Base-by-base conservation (phyloP, 1,140 invertebrate genomes). In the Bombus picipes region DNA sequence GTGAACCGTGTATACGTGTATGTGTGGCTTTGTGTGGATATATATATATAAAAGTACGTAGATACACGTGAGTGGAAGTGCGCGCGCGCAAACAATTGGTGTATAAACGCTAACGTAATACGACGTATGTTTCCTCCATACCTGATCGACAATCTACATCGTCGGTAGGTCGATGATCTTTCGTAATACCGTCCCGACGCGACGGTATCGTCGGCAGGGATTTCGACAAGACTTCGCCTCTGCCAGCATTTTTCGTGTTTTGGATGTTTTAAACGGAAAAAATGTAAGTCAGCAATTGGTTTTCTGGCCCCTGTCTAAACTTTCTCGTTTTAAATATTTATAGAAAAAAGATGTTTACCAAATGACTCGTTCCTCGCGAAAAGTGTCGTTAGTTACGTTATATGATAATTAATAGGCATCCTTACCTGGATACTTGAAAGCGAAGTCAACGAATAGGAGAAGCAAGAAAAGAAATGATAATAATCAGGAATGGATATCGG, bases 181-280 rank as follows among this genome's bases (percentile, higher is more conserved):
- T 71, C 72, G 5, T 62, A 32, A 65, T 18, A 85, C 59, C n/a
- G 74, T 76, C 32, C 71, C 85, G 78, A 62, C 59, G 28, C 28
- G 28, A 74, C 84, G 25, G 47, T 59, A 37, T 68, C 65, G 75
- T 72, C 71, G 81, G 57, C 59, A 53, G 53, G 41, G 70, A 43
- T 88, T 77, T 81, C 70, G 34, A 71, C 39, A 79, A 65, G 53
- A 79, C 59, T 47, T 47, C 41, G 79, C 59, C 37, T n/a, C 65
- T 15, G 74, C 84, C 81, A 47, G 66, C 79, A 43, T 84, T 91
- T 89, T 92, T 93, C 88, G 32, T 89, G 76, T 88, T 89, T 92
- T 91, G 89, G 93, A 93, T 93, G 93, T 88, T 86, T 87, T 91
- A 87, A 90, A 82, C 91, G 91, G 86, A 93, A 94, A 94, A 93